Evolutionary conservation across 2,113 vertebrate species (phyloP).

Genomic region (Oxyura jamaicensis): DNA sequence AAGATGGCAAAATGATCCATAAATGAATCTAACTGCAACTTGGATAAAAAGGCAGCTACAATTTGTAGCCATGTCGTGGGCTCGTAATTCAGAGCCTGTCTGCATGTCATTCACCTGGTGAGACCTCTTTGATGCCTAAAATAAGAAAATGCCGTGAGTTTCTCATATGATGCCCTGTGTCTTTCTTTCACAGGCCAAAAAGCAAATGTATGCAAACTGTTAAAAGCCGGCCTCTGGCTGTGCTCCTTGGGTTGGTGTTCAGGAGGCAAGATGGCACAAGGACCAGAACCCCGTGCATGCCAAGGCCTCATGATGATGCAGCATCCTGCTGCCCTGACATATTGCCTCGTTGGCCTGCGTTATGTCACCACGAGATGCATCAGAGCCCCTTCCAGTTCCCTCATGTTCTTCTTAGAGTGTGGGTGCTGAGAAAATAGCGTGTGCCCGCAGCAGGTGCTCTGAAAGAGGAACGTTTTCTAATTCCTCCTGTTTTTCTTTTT

Average conservation of each 20-base stretch:
- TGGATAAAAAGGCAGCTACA: neutral
- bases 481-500: neutral
- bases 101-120: neutral
- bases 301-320: neutral
- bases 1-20: neutral
- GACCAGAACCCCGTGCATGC: neutral
- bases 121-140: neutral
- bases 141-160: neutral
- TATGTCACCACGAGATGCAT: neutral
- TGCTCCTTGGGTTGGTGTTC: neutral
- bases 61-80: neutral
- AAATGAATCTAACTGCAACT: neutral
- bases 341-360: neutral
- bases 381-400: neutral
- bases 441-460: neutral
- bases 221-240: neutral
- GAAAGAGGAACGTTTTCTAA: neutral
- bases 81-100: fast-evolving
- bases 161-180: neutral
- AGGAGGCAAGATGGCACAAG: neutral
- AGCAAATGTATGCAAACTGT: neutral
- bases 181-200: neutral
- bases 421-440: neutral
- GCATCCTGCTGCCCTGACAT: neutral
- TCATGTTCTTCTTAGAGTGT: neutral